Conservation (phyloP, 2,888 invertebrate species). For the Unio pictorum region DNA sequence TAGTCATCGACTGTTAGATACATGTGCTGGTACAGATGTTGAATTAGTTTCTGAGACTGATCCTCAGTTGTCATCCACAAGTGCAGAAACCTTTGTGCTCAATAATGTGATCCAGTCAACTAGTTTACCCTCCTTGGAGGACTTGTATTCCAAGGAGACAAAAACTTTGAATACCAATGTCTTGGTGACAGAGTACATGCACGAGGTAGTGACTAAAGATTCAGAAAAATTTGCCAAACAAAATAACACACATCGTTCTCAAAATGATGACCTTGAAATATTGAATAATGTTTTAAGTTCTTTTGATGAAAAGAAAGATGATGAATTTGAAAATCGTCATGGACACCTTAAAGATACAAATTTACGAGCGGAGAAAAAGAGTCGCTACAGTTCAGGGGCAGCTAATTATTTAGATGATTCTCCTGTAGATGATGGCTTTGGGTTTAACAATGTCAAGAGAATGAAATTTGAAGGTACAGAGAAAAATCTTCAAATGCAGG, state of each 20-base stretch:
- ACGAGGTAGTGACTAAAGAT: conserved; percentile 75
- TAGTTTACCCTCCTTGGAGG: conserved; percentile 68
- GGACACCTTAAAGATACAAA: conserved; percentile 74
- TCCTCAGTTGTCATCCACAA: background rate
- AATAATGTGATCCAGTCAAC: conserved; percentile 34
- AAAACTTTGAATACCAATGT: conserved; percentile 78
- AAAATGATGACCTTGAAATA: conserved; percentile 30
- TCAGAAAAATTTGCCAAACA: conserved; percentile 76
- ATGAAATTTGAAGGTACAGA: conserved; percentile 65
- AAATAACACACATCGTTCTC: conserved; percentile 64
- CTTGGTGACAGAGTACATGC: conserved; percentile 62
- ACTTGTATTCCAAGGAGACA: conserved; percentile 75
- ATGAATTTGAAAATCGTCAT: conserved; percentile 19
- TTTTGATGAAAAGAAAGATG: conserved; percentile 18
- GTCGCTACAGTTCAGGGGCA: conserved; percentile 29
- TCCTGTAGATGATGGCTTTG: conserved; percentile 36
- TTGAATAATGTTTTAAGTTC: conserved; percentile 19
- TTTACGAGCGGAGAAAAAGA: conserved; percentile 63
- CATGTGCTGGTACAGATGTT: no score
- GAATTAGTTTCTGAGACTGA: no score
- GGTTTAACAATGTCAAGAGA: conserved; percentile 55
- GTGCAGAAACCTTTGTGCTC: conserved; percentile 11
- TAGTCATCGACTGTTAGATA: no score
- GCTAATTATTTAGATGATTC: conserved; percentile 9
- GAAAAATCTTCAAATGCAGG: conserved; percentile 65